A percentile compares a stretch with the other conserved stretches of the same genome.
Evolutionary conservation across 2,888 invertebrate species (phyloP).

Genomic region (Rhabditophanes sp.): DNA sequence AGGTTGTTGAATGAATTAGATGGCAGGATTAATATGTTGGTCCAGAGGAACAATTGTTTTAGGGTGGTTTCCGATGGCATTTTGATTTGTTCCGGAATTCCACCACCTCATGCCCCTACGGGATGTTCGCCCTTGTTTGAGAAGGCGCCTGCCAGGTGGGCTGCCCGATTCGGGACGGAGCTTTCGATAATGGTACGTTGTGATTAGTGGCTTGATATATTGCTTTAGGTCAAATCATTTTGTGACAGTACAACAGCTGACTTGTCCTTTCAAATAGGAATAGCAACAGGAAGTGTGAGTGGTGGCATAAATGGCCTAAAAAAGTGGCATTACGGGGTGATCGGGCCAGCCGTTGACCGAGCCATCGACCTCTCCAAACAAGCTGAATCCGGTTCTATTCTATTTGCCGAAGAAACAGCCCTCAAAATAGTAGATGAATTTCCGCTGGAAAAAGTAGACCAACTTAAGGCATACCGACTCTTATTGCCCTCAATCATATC

Average conservation of each 20-base stretch:
- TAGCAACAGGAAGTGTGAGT: constrained; percentile 18
- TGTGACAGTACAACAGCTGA: constrained; percentile 35
- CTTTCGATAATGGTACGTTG: no score
- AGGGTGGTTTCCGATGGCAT: constrained; percentile 16
- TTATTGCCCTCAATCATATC: no score
- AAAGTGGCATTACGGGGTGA: constrained; percentile 42
- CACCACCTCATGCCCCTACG: constrained; percentile 8
- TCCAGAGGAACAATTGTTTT: constrained; percentile 12
- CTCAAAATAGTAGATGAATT: neutral
- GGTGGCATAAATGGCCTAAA: constrained; percentile 29
- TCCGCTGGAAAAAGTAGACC: constrained; percentile 4
- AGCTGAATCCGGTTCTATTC: constrained; percentile 8
- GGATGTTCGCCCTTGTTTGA: no score
- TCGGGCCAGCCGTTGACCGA: constrained; percentile 28
- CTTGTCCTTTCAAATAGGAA: constrained; percentile 25
- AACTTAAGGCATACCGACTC: no score
- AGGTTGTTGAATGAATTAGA: constrained; percentile 34
- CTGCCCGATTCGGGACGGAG: no score
- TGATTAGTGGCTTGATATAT: no score
- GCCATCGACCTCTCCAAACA: constrained; percentile 26
- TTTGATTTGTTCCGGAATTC: constrained; percentile 11
- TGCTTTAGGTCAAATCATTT: no score
- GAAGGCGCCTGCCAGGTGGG: no score
- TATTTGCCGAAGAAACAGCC: constrained; percentile 6
- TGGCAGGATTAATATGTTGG: constrained; percentile 12